Evolutionary conservation across 1,140 invertebrate genomes (phyloP), one percentile per base, ranked within the genome.

Genomic region (Achroia grisella): DNA sequence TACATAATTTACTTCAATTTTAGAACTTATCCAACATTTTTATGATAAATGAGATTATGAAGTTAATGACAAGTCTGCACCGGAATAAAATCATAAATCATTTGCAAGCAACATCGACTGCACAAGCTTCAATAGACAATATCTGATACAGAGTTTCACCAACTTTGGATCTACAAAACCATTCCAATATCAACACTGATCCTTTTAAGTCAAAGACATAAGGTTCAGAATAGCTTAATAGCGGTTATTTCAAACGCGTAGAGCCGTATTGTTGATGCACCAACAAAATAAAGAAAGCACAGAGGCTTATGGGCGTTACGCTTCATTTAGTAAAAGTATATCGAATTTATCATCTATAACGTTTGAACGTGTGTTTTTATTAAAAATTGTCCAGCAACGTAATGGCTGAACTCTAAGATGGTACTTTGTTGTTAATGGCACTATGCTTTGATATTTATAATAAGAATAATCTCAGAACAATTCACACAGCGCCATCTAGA

Each of bases 261-360:
- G 48, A 56, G 14, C 37, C 6, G 56, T 28, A 8, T 47, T 61
- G 33, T 37, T 48, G 48, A 56, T 44, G 54, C 51, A 63, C 14
- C 43, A 65, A 65, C 57, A 71, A 62, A 65, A 64, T 68, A 63
- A 62, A 58, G 39, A 37, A 47, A 63, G 67, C 53, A 69, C 67
- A 73, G 74, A 76, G 71, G 59, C 62, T 72, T 64, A 71, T 63
- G 65, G 64, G 56, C 59, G 63, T 53, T 54, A 56, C 69, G 78
- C 76, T 82, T 80, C 76, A 82, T 82, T 82, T 82, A 82, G 75
- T 74, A 78, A 73, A 78, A 68, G 67, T 76, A 78, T 73, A 66
- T 74, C 78, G 74, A 80, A 82, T 82, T 65, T 65, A 82, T 79
- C 64, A 56, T 65, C 48, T 61, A 52, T 71, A 71, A 52, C 49